Conservation (phyloP, 2,797 vertebrate species). For the Acipenser oxyrinchus region DNA sequence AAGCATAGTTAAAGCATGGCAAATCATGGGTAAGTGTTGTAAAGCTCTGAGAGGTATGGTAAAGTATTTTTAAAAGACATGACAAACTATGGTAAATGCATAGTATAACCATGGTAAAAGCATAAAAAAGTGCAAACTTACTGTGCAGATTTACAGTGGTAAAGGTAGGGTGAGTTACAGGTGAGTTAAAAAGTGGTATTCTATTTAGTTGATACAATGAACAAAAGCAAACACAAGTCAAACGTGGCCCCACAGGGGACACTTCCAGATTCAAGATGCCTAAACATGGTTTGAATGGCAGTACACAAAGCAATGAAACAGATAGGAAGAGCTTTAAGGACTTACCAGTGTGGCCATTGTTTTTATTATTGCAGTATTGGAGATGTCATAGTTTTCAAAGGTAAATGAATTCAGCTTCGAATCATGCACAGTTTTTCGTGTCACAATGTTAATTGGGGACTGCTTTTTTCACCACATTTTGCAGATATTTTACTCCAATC, state of each 20-base stretch:
- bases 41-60: too few species aligned
- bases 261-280: background rate
- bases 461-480: slow-evolving; percentile 50
- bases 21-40: too few species aligned
- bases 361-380: slow-evolving; percentile 44
- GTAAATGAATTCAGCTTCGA: slow-evolving; percentile 45
- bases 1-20: too few species aligned
- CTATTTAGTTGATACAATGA: background rate
- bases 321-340: background rate
- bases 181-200: too few species aligned
- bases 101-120: too few species aligned
- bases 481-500: slow-evolving; percentile 34
- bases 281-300: background rate
- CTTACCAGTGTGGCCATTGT: slow-evolving; percentile 79
- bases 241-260: too few species aligned
- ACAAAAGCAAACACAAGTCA: background rate
- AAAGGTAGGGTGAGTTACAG: too few species aligned
- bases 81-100: too few species aligned
- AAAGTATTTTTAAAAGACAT: too few species aligned
- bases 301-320: slow-evolving; percentile 1
- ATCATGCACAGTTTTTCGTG: slow-evolving; percentile 43
- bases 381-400: slow-evolving; percentile 62
- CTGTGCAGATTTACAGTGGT: too few species aligned
- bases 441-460: slow-evolving; percentile 81
- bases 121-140: too few species aligned